A percentile compares a stretch with the other conserved stretches of the same genome.
Conservation (phyloP, 2,797 vertebrate genomes). For the Octomys mimax region DNA sequence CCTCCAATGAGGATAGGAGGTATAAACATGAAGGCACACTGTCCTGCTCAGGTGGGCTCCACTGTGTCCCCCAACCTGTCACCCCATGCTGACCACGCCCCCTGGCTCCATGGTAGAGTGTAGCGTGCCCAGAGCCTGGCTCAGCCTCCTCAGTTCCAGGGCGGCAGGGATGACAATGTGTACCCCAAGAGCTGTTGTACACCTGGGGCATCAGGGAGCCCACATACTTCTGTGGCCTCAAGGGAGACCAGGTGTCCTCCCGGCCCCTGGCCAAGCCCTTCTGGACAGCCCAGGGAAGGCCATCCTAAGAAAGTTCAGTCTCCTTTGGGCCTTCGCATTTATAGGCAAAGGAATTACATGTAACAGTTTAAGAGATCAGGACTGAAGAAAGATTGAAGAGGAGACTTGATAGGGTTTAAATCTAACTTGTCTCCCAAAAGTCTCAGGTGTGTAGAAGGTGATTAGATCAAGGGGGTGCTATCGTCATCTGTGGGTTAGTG, state of each 20-base stretch:
- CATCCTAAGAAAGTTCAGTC: not conserved
- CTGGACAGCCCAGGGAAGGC: not conserved
- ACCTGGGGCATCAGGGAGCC: not conserved
- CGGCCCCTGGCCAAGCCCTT: not conserved
- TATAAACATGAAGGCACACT: no score
- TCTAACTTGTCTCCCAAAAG: not conserved
- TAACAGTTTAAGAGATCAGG: slow-evolving; percentile 51
- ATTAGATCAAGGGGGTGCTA: not conserved
- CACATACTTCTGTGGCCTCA: not conserved
- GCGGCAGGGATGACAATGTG: not conserved
- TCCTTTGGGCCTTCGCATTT: slow-evolving; percentile 17
- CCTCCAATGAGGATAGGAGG: not conserved
- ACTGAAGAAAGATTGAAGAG: slow-evolving; percentile 44
- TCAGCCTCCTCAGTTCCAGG: not conserved
- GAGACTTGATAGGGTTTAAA: not conserved
- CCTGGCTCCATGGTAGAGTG: not conserved
- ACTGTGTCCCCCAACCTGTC: not conserved
- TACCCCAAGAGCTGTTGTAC: not conserved
- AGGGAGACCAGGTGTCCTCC: not conserved
- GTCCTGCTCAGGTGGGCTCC: not conserved
- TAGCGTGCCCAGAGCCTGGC: not conserved
- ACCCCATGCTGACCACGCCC: accelerated
- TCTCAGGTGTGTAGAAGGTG: not conserved
- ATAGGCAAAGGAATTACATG: slow-evolving; percentile 19
- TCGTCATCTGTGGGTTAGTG: not conserved